Percentiles rank a stretch among this genome's conserved stretches.
phyloP scores from a whole-genome alignment of 2,113 vertebrate genomes.

The Bubo bubo region DNA sequence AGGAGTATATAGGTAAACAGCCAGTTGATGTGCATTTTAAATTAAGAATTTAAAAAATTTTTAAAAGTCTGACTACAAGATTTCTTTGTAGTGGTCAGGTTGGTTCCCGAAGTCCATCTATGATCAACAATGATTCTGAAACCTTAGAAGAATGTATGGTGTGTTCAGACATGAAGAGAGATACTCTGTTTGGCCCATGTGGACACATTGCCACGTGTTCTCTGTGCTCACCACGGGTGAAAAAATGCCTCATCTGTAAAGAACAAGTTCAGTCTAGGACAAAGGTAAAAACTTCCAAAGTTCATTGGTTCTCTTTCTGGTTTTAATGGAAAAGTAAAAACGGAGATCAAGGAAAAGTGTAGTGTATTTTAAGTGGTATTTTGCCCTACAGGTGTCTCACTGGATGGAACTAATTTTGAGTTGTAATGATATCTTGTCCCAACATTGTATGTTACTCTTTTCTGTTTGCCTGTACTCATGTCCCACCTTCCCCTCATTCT shows the following conservation, averaged over 20 bases:
- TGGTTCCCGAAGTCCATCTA: conserved; percentile 93
- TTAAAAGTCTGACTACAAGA: not conserved
- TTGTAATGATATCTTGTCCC: not conserved
- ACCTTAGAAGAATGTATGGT: conserved; percentile 99
- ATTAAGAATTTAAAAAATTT: not conserved
- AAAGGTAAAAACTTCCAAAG: conserved; percentile 81
- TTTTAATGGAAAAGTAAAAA: not conserved
- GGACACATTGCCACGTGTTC: conserved; percentile 98
- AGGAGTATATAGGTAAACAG: not conserved
- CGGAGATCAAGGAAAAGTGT: not conserved
- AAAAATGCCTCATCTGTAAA: conserved; percentile 99
- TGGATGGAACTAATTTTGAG: not conserved
- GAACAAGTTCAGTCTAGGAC: conserved; percentile 98
- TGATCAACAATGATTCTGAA: conserved; percentile 94
- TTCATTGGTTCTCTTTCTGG: not conserved
- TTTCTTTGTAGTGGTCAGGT: conserved; percentile 87
- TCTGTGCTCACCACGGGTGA: conserved; percentile 97
- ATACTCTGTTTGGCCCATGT: conserved; percentile 97
- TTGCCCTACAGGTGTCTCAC: not conserved
- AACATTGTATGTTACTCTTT: not conserved
- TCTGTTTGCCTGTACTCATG: not conserved
- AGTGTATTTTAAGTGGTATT: not conserved
- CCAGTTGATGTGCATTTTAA: not conserved
- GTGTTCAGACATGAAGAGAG: conserved; percentile 97
- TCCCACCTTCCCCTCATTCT: not conserved